Conservation (phyloP, 1,140 invertebrate species). For the Cotesia vestalis region DNA sequence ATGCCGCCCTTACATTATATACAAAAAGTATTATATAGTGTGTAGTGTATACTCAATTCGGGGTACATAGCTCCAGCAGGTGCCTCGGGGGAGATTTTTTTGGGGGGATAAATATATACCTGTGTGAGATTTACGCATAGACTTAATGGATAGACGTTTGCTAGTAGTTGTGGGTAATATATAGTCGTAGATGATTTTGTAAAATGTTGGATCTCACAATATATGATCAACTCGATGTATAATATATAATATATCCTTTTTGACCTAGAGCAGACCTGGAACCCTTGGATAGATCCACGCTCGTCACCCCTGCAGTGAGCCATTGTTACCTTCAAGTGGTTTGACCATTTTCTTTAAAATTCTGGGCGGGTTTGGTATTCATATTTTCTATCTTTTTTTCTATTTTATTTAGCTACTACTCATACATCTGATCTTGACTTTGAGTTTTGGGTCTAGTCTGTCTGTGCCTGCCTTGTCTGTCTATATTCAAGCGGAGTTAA, state of each 20-base stretch:
- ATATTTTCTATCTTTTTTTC: slow-evolving; percentile 27
- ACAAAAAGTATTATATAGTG: neutral
- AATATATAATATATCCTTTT: neutral
- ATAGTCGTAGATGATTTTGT: slow-evolving; percentile 25
- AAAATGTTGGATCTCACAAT: slow-evolving; percentile 3
- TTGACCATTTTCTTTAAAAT: slow-evolving; percentile 50
- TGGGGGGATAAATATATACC: slow-evolving; percentile 10
- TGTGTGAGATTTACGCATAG: no score
- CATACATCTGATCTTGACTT: neutral
- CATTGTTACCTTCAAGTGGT: slow-evolving; percentile 57
- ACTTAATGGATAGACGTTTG: no score
- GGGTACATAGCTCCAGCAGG: slow-evolving; percentile 45
- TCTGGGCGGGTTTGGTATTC: slow-evolving; percentile 44
- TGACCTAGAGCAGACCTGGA: slow-evolving; percentile 32
- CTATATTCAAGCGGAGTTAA: no score
- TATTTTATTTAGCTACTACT: slow-evolving; percentile 24
- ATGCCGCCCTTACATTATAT: slow-evolving; percentile 3
- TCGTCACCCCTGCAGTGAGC: slow-evolving; percentile 34
- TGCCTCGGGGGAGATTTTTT: slow-evolving; percentile 40
- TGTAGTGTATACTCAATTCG: no score
- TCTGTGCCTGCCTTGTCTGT: no score
- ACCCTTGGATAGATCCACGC: slow-evolving; percentile 31
- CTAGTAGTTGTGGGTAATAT: no score
- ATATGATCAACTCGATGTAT: no score
- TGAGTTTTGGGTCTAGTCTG: no score